Evolutionary conservation across 1,140 invertebrate genomes (phyloP), one percentile per base, ranked within the genome.

Genomic region (Neodiprion fabricii): DNA sequence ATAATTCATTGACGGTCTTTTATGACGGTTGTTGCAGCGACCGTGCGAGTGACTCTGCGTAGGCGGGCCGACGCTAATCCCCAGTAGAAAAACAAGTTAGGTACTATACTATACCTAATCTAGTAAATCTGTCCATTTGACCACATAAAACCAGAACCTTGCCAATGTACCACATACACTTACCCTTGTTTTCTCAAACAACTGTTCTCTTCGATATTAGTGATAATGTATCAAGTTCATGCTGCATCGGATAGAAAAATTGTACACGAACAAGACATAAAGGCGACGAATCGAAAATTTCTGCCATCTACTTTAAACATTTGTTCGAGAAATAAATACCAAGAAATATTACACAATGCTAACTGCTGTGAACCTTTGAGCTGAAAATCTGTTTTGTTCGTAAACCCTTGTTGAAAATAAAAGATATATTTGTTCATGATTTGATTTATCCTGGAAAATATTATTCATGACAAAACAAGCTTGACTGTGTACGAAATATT

Each of bases 11-110:
- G 75, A 86, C 84, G 83, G 83, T 82, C 78, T 82, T 85, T 85
- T 85, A 82, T 88, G 76, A 87, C 87, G 87, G 87, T 87, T 88
- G 85, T 88, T 88, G 81, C 87, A 88, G 87, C 87, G 85, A 88
- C 87, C 86, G 86, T 88, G 81, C 83, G 86, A 85, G 85, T 87
- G 86, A 88, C 86, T 86, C 86, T 88, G 78, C 86, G 84, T 88
- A 88, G 85, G 82, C 85, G 85, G 83, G 85, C 85, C 73, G 87
- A 88, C 83, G 85, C 81, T 86, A 88, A 87, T 82, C 83, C 86
- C 82, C 85, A 86, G 78, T 88, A 88, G 79, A 82, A 81, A 87
- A 85, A 85, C 71, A 85, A 86, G 81, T 86, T 87, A 86, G 85
- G 83, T 85, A 86, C 84, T 80, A 81, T 75, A 76, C 77, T 72